Base-by-base conservation (phyloP, 2,888 invertebrate genomes). In the Pteria penguin region DNA sequence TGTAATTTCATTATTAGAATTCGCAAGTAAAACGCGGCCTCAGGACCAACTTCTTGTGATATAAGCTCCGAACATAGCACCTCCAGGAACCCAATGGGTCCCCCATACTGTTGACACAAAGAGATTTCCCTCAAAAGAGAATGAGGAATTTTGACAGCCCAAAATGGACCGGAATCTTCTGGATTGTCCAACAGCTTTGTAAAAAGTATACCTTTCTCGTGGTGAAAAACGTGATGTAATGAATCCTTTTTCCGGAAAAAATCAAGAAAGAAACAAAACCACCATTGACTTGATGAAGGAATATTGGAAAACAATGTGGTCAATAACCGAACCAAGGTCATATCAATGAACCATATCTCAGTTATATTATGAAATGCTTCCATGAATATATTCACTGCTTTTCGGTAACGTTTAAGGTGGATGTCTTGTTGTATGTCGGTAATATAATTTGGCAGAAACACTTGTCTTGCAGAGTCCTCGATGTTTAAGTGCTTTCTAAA, bases 241-340 rank as follows among this genome's bases (percentile, higher is more conserved):
- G 11, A 27, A 63, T 33, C 65, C 26, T 2, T 33, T 3, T 61
- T n/a, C 27, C 54, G 61, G 14, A 65, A 67, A 18, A 45, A 45
- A 54, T 75, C 75, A 1, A 75, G 27, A 24, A 75, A 60, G 26
- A 75, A 66, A 24, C 71, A 71, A 4, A 75, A 65, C 75, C 75
- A 75, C 60, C 65, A 75, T 22, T 54, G 36, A n/a, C 55, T 55
- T 31, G 18, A 54, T n/a, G 58, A 26, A 11, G 31, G 29, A 14
- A 75, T 27, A 18, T 45, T 58, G 11, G 69, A n/a, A 4, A 57
- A 45, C 24, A 54, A 36, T 24, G 31, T 8, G 26, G 24, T 4
- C 52, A 52, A 71, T 2, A 29, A 27, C 8, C n/a, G n/a, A n/a
- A n/a, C n/a, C n/a, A n/a, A n/a, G 8, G 32, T 3, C 4, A 5